Evolutionary conservation across 2,888 invertebrate genomes (phyloP), one percentile per base, ranked within the genome.

Genomic region (Stenoptilia bipunctidactyla): DNA sequence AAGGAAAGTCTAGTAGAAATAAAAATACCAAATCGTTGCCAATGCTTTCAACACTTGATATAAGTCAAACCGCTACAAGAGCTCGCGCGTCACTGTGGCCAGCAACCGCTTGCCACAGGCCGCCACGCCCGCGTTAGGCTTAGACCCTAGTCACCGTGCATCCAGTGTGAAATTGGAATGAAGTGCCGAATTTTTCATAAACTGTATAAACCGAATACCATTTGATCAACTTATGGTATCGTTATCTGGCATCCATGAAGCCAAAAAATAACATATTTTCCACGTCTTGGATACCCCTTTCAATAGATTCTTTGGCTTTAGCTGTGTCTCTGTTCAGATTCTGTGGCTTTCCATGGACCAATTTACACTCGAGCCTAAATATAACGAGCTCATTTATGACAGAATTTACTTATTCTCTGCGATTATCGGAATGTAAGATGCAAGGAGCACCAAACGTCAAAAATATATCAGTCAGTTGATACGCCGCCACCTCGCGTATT

Each of bases 261-360:
- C n/a, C 14, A 9, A 35, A 13, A 34, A 34, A 34, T 14, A 56
- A 15, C 52, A 62, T 64, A 39, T 62, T 62, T 43, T 60, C 51
- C 15, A 62, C 46, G 42, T 58, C 59, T 45, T 57, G 56, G 40
- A 62, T 59, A 8, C 52, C 53, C 15, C 54, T 36, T 46, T 63
- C 53, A 13, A 63, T 57, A 38, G 46, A 51, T 1, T 56, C 57
- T 47, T n/a, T 65, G 59, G 35, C 50, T 49, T 45, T 55, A 52
- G 34, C 47, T 50, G 38, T 63, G 61, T 12, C 56, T 41, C n/a
- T n/a, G n/a, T n/a, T n/a, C n/a, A n/a, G n/a, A n/a, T n/a, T n/a
- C n/a, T n/a, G n/a, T 37, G 58, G 60, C 47, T 58, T 60, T 13
- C 60, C 58, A 43, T 60, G 53, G 4, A 61, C 55, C 15, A 59